Base-by-base conservation (phyloP, 2,113 vertebrate genomes). In the Epinephelus lanceolatus region DNA sequence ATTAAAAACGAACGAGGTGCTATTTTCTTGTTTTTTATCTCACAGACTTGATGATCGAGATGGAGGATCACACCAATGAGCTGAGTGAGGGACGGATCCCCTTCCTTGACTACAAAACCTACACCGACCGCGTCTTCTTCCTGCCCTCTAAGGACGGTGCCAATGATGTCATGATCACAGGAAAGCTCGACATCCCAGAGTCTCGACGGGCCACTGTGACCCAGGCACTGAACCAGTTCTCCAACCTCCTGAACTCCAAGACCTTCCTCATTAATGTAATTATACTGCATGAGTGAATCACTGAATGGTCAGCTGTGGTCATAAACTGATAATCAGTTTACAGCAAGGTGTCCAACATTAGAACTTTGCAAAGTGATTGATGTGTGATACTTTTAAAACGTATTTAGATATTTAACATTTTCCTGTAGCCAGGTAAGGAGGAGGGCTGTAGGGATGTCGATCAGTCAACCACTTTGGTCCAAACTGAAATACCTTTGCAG, bases 201-300 rank as follows among this genome's bases (percentile, higher is more conserved):
- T 93, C 96, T 0, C 96, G 98, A 30, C 91, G 94, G 55, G 95
- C 96, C 19, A 95, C 84, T 0, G 96, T 98, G 79, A 96, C 95
- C 42, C 96, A 97, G 89, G 97, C 97, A 0, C 95, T 99, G 78
- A 97, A 97, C 93, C 98, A 99, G 93, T 99, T 99, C 92, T 99
- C 98, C 86, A 99, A 99, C 92, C 96, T 99, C 40, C 96, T 99
- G 56, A 99, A 99, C 88, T 99, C 97, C 95, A 99, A 99, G 94
- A 98, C 97, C 33, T 99, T 99, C 89, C 97, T 99, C 70, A 97
- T 98, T 81, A 98, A 97, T 0, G 98, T 99, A 94, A 85, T 59
- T 83, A 88, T 2, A 66, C 49, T 19, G 27, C 30, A 2, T 21
- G 21, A 14, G 17, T 45, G 21, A 17, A 25, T 63, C 21, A 18